Evolutionary conservation across 2,888 invertebrate species (phyloP).

Genomic region (Leptinotarsa peninsularis): DNA sequence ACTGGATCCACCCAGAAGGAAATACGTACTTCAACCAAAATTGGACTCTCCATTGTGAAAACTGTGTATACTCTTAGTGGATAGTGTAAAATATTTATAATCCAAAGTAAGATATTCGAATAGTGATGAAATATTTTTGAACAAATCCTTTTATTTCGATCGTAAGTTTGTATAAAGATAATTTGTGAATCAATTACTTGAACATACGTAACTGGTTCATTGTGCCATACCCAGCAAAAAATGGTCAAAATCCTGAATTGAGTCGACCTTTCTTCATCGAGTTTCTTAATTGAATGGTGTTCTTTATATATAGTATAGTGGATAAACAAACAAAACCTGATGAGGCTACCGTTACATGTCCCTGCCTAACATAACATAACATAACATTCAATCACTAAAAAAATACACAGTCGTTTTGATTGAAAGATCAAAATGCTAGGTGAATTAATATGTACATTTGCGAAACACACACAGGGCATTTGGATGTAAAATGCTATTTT

Average conservation of each 20-base stretch:
- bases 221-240: conserved; percentile 57
- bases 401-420: too few relatives aligned
- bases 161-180: conserved; percentile 48
- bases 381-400: too few relatives aligned
- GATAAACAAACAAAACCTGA: too few relatives aligned
- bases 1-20: conserved; percentile 53
- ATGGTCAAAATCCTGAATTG: not conserved
- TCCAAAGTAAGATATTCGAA: conserved; percentile 60
- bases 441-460: too few relatives aligned
- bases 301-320: too few relatives aligned
- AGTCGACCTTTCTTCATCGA: too few relatives aligned
- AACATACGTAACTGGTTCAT: conserved; percentile 56
- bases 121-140: conserved; percentile 58
- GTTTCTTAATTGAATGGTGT: too few relatives aligned
- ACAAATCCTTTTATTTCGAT: conserved; percentile 50
- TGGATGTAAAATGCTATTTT: too few relatives aligned
- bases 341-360: too few relatives aligned
- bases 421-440: too few relatives aligned
- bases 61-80: conserved; percentile 65
- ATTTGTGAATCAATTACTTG: conserved; percentile 35
- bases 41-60: conserved; percentile 59
- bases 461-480: too few relatives aligned
- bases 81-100: conserved; percentile 63
- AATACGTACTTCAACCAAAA: conserved; percentile 62
- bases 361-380: too few relatives aligned